phyloP scores from a whole-genome alignment of 2,888 invertebrate species.

The Melieria picta region DNA sequence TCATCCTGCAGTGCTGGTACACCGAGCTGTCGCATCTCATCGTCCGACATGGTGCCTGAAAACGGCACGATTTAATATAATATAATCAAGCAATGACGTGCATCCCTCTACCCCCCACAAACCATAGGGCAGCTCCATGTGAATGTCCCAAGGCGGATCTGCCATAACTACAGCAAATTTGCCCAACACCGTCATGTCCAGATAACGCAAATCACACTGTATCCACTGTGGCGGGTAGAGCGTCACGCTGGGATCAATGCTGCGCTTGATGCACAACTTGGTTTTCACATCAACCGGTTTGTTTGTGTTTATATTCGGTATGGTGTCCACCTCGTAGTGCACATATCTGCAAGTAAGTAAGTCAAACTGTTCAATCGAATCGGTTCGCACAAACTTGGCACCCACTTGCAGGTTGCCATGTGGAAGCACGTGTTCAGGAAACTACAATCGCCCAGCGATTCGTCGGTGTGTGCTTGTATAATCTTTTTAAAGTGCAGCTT shows the following conservation, averaged over 20 bases:
- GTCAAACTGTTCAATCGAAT: background rate
- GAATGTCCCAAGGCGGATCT: conserved; percentile 99
- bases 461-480: conserved; percentile 94
- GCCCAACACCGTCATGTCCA: conserved; percentile 70
- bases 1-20: conserved; percentile 95
- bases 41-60: conserved; percentile 89
- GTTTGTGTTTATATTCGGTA: conserved; percentile 62
- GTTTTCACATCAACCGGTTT: conserved; percentile 63
- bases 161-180: conserved; percentile 99
- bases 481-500: conserved; percentile 97
- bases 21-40: conserved; percentile 96
- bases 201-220: conserved; percentile 87
- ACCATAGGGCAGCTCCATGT: conserved; percentile 98
- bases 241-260: conserved; percentile 69
- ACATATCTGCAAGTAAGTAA: conserved; percentile 76
- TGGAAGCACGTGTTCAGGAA: conserved; percentile 99
- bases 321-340: conserved; percentile 94
- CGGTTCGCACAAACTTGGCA: background rate
- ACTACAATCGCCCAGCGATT: conserved; percentile 94
- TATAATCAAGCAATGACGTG: background rate
- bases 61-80: background rate
- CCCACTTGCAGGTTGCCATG: conserved; percentile 96
- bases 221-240: conserved; percentile 95
- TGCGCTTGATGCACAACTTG: conserved; percentile 61
- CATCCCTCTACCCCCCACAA: background rate